Evolutionary conservation across 1,140 invertebrate species (phyloP).

Genomic region (Yoshiicerus persimilis): DNA sequence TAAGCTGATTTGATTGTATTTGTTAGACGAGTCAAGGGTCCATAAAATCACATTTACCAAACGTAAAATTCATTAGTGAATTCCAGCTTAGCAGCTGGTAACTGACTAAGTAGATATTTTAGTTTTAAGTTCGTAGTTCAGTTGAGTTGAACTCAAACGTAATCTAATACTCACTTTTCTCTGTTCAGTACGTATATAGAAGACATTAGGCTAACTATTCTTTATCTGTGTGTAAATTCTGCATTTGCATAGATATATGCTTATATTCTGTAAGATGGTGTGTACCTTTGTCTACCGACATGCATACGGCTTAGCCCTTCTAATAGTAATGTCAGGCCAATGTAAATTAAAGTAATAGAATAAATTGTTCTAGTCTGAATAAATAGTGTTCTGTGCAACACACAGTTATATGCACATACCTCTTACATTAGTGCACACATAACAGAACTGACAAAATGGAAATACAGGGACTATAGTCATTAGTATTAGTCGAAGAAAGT

Average conservation of each 20-base stretch:
- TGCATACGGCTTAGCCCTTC: background rate
- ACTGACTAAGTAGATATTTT: background rate
- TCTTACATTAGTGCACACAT: background rate
- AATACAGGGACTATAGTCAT: background rate
- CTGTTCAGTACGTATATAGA: background rate
- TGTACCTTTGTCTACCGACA: background rate
- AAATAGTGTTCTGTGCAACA: background rate
- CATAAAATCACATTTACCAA: background rate
- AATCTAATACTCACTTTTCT: background rate
- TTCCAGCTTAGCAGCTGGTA: background rate
- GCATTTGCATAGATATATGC: background rate
- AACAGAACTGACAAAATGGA: background rate
- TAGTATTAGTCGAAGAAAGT: background rate
- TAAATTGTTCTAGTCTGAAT: background rate
- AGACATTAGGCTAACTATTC: background rate
- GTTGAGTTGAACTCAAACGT: background rate
- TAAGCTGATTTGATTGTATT: background rate
- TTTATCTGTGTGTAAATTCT: background rate
- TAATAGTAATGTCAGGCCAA: background rate
- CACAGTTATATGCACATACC: background rate
- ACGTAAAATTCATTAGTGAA: background rate
- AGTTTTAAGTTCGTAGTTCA: background rate
- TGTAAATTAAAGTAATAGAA: conserved; percentile 1
- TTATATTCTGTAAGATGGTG: background rate
- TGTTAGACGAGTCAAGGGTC: background rate